These are phyloP conservation scores for Carassius gibelio DNA, from an alignment of 2,113 vertebrate genomes.

Conservation along the genomic window DNA sequence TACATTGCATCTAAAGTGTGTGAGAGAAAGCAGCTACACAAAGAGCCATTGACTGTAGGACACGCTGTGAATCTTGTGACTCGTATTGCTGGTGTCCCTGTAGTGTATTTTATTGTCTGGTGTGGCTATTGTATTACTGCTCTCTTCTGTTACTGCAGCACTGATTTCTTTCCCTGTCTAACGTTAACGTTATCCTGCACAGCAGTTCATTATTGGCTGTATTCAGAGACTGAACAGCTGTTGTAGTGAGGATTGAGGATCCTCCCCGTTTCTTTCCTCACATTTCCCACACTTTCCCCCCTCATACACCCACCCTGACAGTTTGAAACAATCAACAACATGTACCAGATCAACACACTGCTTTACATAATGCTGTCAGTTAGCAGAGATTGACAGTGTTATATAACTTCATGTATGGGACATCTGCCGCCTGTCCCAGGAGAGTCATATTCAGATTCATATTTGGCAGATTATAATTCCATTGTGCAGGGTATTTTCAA, in stretches of 20 bases:
- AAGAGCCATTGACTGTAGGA: slow-evolving; percentile 52
- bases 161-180: not conserved
- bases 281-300: not conserved
- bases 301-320: not conserved
- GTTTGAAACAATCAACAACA: not conserved
- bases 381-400: not conserved
- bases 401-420: slow-evolving; percentile 19
- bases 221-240: slow-evolving; percentile 43
- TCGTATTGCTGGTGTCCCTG: slow-evolving; percentile 22
- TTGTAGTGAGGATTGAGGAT: slow-evolving; percentile 4
- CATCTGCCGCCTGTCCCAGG: not conserved
- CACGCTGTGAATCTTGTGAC: slow-evolving; percentile 52
- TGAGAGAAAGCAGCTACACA: slow-evolving; percentile 30
- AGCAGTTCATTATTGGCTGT: slow-evolving; percentile 55
- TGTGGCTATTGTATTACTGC: not conserved
- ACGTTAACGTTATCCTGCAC: not conserved
- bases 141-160: slow-evolving; percentile 24
- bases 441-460: not conserved
- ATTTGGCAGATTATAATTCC: slow-evolving; percentile 2
- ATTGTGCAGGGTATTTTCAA: not conserved
- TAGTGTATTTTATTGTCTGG: slow-evolving; percentile 35
- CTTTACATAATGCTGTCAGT: not conserved
- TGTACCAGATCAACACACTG: not conserved
- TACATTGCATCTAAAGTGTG: slow-evolving; percentile 1
- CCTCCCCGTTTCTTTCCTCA: not conserved